Conservation (phyloP, 30 jellyfish, hydroid and myxozoan genomes). For the Hydra vulgaris region DNA sequence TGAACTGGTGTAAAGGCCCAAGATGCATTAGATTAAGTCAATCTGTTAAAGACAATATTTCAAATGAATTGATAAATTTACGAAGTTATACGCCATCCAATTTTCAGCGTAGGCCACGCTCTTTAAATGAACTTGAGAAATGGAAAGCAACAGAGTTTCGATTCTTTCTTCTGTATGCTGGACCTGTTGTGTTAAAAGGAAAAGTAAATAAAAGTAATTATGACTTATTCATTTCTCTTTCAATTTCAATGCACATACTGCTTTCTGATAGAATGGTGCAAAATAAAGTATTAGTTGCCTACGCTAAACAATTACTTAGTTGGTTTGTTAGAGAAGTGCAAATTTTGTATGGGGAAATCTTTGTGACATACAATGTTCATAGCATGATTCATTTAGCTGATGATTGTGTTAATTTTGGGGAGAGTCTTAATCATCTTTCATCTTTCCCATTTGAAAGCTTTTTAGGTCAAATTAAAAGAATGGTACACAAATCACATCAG, state of each 20-base stretch:
- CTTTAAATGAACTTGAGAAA: background rate
- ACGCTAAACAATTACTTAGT: background rate
- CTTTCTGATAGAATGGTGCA: background rate
- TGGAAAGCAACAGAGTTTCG: constrained; percentile 15
- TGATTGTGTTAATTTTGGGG: background rate
- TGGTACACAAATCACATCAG: background rate
- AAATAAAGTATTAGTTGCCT: background rate
- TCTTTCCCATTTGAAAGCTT: background rate
- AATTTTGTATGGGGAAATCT: background rate
- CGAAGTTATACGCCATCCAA: background rate
- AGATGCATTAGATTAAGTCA: background rate
- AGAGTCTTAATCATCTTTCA: background rate
- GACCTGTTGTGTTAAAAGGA: background rate
- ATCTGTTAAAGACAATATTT: background rate
- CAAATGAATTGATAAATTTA: background rate
- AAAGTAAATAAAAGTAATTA: background rate
- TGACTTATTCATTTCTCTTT: background rate
- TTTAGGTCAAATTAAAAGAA: background rate
- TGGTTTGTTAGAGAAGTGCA: constrained; percentile 4
- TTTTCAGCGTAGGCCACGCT: background rate
- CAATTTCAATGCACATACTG: background rate
- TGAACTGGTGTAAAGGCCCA: background rate
- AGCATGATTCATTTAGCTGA: constrained; percentile 11
- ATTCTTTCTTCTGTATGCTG: background rate
- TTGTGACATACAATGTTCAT: constrained; percentile 7